A percentile compares a stretch with the other conserved stretches of the same genome.
Conservation (phyloP, 1,140 invertebrate species). For the Proales similis region DNA sequence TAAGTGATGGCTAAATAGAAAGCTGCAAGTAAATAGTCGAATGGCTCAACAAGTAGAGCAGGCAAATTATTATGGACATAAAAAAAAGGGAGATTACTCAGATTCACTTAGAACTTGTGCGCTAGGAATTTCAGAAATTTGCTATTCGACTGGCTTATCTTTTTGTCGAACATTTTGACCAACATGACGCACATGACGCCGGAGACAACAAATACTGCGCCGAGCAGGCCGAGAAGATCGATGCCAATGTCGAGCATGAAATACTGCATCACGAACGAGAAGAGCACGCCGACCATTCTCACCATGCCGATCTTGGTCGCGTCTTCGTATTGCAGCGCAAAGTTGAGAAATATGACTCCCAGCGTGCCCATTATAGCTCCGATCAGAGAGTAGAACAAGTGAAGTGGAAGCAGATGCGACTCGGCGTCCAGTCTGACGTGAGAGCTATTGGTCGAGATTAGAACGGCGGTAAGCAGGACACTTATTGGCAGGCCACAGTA, state of each 20-base stretch:
- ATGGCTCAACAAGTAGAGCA: too few relatives aligned
- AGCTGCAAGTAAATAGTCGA: too few relatives aligned
- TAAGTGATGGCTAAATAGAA: too few relatives aligned
- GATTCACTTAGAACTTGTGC: conserved; percentile 18
- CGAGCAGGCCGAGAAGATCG: conserved; percentile 3
- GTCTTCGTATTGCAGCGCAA: conserved; percentile 24
- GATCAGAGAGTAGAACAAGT: neutral
- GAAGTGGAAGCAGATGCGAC: neutral
- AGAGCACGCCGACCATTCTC: conserved; percentile 24
- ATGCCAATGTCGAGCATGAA: conserved; percentile 26
- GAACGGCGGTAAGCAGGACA: neutral
- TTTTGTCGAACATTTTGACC: conserved; percentile 20
- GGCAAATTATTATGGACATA: neutral
- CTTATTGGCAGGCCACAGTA: conserved; percentile 4
- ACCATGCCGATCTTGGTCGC: conserved; percentile 36
- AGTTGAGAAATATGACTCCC: conserved; percentile 17
- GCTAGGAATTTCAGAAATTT: neutral
- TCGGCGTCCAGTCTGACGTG: neutral
- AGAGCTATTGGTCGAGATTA: neutral
- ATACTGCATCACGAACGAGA: conserved; percentile 28
- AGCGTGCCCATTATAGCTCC: conserved; percentile 23
- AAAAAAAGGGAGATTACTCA: conserved; percentile 9
- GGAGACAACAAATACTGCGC: conserved; percentile 23
- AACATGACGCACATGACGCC: conserved; percentile 8
- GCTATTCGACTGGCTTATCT: conserved; percentile 15